Evolutionary conservation across 1,140 invertebrate species (phyloP).

Genomic region (Drosophila tristis): DNA sequence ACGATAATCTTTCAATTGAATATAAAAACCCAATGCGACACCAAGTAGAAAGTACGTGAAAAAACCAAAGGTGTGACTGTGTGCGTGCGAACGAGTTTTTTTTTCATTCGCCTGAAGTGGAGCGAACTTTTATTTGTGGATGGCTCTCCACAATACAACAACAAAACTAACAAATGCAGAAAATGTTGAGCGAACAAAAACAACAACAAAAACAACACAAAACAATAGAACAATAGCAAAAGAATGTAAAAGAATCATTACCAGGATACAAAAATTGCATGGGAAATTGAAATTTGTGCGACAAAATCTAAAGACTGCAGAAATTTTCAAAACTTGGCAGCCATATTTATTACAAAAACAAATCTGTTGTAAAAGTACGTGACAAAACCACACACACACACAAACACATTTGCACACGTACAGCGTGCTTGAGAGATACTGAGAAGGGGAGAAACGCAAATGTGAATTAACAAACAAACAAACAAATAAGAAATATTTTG

Average conservation of each 20-base stretch:
- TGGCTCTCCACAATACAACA: constrained; percentile 64
- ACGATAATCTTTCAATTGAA: constrained; percentile 23
- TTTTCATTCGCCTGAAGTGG: constrained; percentile 59
- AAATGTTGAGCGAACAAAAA: constrained; percentile 50
- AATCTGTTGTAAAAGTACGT: constrained; percentile 73
- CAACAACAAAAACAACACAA: constrained; percentile 35
- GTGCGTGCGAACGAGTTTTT: constrained; percentile 63
- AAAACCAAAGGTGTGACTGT: constrained; percentile 63
- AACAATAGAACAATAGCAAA: constrained; percentile 48
- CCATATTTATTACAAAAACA: constrained; percentile 74
- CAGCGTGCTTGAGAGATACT: constrained; percentile 24
- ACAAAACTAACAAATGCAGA: constrained; percentile 45
- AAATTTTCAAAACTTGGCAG: constrained; percentile 68
- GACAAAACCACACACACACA: constrained; percentile 57
- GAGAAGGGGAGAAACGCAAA: constrained; percentile 41
- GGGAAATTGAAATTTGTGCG: constrained; percentile 77
- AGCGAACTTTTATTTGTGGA: constrained; percentile 73
- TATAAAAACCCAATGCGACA: constrained; percentile 10
- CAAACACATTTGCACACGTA: constrained; percentile 11
- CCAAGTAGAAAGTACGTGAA: constrained; percentile 70
- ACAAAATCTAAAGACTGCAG: constrained; percentile 51
- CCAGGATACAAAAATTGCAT: constrained; percentile 65
- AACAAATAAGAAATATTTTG: constrained; percentile 38
- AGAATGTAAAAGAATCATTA: constrained; percentile 45
- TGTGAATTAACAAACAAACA: constrained; percentile 53